These are phyloP conservation scores for Choristoneura fumiferana DNA, from an alignment of 1,140 invertebrate genomes.

Conservation along the genomic window DNA sequence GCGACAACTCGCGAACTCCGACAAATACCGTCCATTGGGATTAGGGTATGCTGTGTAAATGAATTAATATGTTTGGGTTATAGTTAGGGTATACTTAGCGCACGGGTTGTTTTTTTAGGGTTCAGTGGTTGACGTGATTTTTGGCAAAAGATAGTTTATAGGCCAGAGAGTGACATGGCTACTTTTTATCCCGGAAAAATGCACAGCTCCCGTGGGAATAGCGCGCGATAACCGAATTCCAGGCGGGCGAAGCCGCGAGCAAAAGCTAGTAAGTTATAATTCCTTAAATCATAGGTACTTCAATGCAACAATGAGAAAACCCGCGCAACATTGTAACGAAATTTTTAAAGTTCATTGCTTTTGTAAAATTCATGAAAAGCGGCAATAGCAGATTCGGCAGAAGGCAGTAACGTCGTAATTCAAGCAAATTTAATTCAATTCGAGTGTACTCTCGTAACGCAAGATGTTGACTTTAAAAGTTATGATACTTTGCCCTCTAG, in stretches of 20 bases:
- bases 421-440: slow-evolving; percentile 10
- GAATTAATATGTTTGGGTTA: slow-evolving; percentile 25
- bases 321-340: neutral
- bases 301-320: neutral
- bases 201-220: no score
- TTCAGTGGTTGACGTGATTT: no score
- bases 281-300: no score
- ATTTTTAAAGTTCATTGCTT: neutral
- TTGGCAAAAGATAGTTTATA: no score
- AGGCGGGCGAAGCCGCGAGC: no score
- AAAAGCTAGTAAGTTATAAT: no score
- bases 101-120: no score
- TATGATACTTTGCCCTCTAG: slow-evolving; percentile 15
- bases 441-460: slow-evolving; percentile 13
- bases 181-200: no score
- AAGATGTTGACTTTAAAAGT: slow-evolving; percentile 19
- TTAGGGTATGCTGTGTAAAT: slow-evolving; percentile 36
- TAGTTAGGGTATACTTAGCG: neutral
- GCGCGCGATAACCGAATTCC: no score
- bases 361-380: neutral
- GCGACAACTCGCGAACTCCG: slow-evolving; percentile 27
- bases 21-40: slow-evolving; percentile 36
- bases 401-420: slow-evolving; percentile 13
- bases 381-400: neutral
- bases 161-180: no score